These are phyloP conservation scores for Mycalesis mineus DNA, from an alignment of 2,888 invertebrate species.

Conservation along the genomic window DNA sequence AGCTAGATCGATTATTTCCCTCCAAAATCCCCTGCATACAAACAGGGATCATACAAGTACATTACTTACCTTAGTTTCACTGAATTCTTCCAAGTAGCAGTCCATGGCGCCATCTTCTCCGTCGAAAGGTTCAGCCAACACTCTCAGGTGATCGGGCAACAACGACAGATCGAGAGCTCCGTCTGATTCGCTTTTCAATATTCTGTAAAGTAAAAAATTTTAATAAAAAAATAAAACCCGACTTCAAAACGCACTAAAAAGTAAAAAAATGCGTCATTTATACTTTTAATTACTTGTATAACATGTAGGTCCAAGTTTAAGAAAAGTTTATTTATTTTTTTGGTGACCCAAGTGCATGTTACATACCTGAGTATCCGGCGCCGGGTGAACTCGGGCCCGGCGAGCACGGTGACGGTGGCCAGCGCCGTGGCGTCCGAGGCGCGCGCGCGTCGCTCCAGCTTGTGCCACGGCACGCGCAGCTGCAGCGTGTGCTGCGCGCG, in stretches of 20 bases:
- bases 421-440: conserved; percentile 41
- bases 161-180: conserved; percentile 53
- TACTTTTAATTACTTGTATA: too few relatives aligned
- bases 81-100: conserved; percentile 50
- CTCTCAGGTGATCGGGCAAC: conserved; percentile 57
- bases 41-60: too few relatives aligned
- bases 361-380: conserved; percentile 59
- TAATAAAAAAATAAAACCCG: too few relatives aligned
- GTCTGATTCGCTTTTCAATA: conserved; percentile 46
- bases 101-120: conserved; percentile 56
- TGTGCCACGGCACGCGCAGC: conserved; percentile 52
- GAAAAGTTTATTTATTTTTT: too few relatives aligned
- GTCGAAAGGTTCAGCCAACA: conserved; percentile 50
- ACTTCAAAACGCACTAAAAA: too few relatives aligned
- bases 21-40: too few relatives aligned
- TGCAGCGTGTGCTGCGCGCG: conserved; percentile 45
- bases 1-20: too few relatives aligned
- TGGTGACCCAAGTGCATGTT: conserved; percentile 14
- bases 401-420: conserved; percentile 57
- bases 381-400: conserved; percentile 55
- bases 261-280: too few relatives aligned
- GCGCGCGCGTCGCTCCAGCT: conserved; percentile 51
- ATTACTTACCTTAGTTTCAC: conserved; percentile 55
- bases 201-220: too few relatives aligned
- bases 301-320: too few relatives aligned